Evolutionary conservation across 1,140 invertebrate species (phyloP), one percentile per base, ranked within the genome.

Genomic region (Chironomus striatipennis): DNA sequence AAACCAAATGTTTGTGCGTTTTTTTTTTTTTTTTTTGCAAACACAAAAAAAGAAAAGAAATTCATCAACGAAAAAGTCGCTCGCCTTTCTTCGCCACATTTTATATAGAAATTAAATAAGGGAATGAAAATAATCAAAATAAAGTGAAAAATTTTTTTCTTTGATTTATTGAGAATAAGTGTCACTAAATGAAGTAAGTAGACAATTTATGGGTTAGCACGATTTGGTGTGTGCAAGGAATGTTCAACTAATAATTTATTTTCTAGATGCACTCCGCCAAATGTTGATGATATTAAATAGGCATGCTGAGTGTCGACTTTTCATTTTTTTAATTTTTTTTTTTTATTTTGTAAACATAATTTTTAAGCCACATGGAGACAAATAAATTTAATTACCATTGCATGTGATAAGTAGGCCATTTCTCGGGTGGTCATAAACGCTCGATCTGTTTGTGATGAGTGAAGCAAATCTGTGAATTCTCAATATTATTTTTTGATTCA

Each of bases 81-180:
- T n/a, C n/a, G 47, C 47, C n/a, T 57, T 57, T 57, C 47, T 57
- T 57, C 47, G 15, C 43, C 15, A n/a, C 12, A n/a, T n/a, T 57
- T 57, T 57, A 15, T 57, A 15, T 10, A 57, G 47, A 57, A 57
- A 57, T 15, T 15, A 57, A 34, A 2, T 34, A 34, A 34, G 24
- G 24, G 24, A 34, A 34, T 34, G 24, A 34, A 34, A 34, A 34
- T 34, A 34, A 34, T 34, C 24, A 5, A 5, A 34, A 34, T 34
- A 5, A 34, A 34, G 24, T 34, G 5, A 34, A 34, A 34, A 34
- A 57, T 12, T 15, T 47, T 8, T 8, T 57, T 15, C 47, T 57
- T 57, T 57, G 47, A 57, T 57, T 57, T 57, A 57, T 57, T 57
- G 47, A 57, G 47, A 57, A 57, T n/a, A 57, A 15, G 47, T 57